Percentiles rank a stretch among this genome's conserved stretches.
Conservation (phyloP, 2,888 invertebrate genomes). For the Calameuta filiformis region DNA sequence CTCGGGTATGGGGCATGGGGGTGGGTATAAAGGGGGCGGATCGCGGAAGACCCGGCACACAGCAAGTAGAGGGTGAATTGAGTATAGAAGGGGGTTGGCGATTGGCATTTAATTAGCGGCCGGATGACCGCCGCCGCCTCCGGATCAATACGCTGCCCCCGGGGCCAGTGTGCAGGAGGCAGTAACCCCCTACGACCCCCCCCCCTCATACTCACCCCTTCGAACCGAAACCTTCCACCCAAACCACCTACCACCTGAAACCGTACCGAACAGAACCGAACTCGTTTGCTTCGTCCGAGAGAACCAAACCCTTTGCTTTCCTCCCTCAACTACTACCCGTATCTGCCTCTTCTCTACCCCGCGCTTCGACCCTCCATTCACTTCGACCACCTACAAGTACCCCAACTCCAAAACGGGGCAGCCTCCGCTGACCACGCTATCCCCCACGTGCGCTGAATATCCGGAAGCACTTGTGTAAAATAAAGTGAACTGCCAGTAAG, state of each 20-base stretch:
- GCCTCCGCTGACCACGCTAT: slow-evolving; percentile 45
- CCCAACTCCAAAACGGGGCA: slow-evolving; percentile 8
- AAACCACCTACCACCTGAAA: slow-evolving; percentile 25
- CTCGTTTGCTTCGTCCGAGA: slow-evolving; percentile 43
- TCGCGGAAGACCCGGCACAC: slow-evolving; percentile 43
- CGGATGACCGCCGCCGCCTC: slow-evolving; percentile 65
- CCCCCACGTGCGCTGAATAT: slow-evolving; percentile 57
- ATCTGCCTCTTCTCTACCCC: slow-evolving; percentile 6
- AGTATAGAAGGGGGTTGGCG: slow-evolving; percentile 58
- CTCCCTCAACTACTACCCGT: slow-evolving; percentile 7
- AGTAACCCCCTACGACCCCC: slow-evolving; percentile 49
- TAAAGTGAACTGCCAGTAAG: slow-evolving; percentile 52
- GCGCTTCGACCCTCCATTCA: slow-evolving; percentile 6
- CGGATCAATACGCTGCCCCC: slow-evolving; percentile 65
- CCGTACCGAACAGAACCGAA: slow-evolving; percentile 39
- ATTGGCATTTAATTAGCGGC: slow-evolving; percentile 67
- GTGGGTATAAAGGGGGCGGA: slow-evolving; percentile 51
- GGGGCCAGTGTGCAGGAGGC: slow-evolving; percentile 63
- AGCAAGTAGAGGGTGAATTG: slow-evolving; percentile 54
- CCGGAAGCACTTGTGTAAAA: slow-evolving; percentile 59
- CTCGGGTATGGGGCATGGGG: slow-evolving; percentile 2
- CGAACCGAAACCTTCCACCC: slow-evolving; percentile 23
- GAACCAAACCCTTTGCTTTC: slow-evolving; percentile 42
- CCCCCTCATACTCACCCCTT: slow-evolving; percentile 31
- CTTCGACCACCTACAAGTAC: slow-evolving; percentile 15